Conservation (phyloP, 2,113 vertebrate genomes). For the Ursus arctos region DNA sequence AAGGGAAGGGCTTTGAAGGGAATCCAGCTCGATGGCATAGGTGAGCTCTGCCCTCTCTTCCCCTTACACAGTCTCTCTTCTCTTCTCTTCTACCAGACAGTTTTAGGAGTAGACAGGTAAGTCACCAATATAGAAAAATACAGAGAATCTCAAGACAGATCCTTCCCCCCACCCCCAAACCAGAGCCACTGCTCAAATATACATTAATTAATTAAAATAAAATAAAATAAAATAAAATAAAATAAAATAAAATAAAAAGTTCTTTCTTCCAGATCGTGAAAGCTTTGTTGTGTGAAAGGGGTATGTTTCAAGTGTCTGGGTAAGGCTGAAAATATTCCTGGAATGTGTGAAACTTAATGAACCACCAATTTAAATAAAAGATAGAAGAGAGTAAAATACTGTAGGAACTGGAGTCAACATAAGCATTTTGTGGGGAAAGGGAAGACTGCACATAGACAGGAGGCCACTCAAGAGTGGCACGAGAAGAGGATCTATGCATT, state of each 20-base stretch:
- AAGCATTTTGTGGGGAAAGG: slow-evolving; percentile 1
- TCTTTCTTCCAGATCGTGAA: neutral
- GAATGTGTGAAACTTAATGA: neutral
- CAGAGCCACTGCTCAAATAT: neutral
- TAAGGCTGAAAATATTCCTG: slow-evolving; percentile 8
- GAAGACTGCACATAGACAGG: neutral
- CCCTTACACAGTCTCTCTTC: neutral
- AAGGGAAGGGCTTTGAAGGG: neutral
- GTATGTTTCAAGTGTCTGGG: neutral
- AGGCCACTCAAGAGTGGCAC: neutral
- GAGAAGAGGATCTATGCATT: neutral
- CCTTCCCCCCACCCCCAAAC: neutral
- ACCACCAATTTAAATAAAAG: neutral
- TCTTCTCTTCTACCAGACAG: neutral
- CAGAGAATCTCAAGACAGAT: neutral
- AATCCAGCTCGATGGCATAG: neutral
- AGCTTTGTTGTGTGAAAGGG: neutral
- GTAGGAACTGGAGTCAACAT: neutral
- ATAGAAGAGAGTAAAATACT: neutral
- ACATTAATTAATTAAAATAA: no score
- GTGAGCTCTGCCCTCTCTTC: neutral
- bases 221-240: no score
- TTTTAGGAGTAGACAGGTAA: neutral
- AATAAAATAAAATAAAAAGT: neutral
- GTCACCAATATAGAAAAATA: neutral